A percentile compares a stretch with the other conserved stretches of the same genome.
Evolutionary conservation across 2,888 invertebrate genomes (phyloP).

Genomic region (Ptychoptera contaminata): DNA sequence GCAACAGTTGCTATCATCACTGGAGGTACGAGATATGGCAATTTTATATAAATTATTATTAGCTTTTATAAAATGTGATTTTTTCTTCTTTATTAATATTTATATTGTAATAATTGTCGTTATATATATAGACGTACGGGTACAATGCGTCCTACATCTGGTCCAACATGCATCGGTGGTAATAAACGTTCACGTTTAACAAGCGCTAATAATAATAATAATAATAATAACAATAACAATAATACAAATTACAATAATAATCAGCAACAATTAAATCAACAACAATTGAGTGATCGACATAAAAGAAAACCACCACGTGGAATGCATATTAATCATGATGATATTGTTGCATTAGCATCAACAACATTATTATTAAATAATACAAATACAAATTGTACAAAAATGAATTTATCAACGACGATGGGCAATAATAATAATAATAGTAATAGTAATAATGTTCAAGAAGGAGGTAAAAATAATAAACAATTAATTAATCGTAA

Average conservation of each 20-base stretch:
- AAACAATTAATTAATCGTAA: constrained; percentile 22
- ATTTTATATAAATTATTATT: constrained; percentile 14
- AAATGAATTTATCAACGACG: too few relatives aligned
- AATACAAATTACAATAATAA: background rate
- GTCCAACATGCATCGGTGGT: constrained; percentile 31
- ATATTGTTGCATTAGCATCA: constrained; percentile 74
- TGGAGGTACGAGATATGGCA: constrained; percentile 53
- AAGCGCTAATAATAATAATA: constrained; percentile 20
- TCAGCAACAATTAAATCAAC: constrained; percentile 16
- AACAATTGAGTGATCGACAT: constrained; percentile 30
- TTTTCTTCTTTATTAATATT: background rate
- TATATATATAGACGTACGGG: constrained; percentile 55
- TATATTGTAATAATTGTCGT: background rate
- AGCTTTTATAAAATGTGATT: background rate
- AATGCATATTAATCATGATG: constrained; percentile 96
- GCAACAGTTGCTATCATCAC: constrained; percentile 71
- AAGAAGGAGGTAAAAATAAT: constrained; percentile 13
- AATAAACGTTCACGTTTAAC: constrained; percentile 16
- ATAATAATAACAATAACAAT: too few relatives aligned
- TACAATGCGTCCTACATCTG: constrained; percentile 62
- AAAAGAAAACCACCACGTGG: constrained; percentile 86
- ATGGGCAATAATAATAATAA: constrained; percentile 13
- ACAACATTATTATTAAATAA: background rate
- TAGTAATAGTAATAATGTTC: constrained; percentile 22
- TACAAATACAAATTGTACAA: constrained; percentile 40